Base-by-base conservation (phyloP, 1,140 invertebrate genomes). In the Drosophila baimaii region DNA sequence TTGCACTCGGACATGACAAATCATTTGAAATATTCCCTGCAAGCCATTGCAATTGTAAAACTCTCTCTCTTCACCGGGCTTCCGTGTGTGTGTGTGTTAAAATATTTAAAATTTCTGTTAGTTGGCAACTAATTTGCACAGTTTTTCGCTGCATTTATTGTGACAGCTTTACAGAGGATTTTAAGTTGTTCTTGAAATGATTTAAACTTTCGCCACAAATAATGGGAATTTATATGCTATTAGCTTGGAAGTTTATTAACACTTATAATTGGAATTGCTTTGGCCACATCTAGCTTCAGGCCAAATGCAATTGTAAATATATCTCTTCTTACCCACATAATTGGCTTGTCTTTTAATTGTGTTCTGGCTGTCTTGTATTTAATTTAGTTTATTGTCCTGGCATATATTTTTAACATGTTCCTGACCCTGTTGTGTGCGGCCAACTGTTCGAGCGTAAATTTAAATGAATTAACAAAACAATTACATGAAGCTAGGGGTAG, bases 381-480 rank as follows among this genome's bases (percentile, higher is more conserved):
- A 77, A 59, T 83, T 77, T 77, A 71, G 79, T 80, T 82, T 74
- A 88, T 80, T 88, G 72, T 80, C 73, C 69, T 51, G 21, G 80
- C 74, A 82, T 82, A 88, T n/a, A n/a, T n/a, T n/a, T 79, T 88
- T 82, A 73, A 82, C 74, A 77, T 64, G 77, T 62, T 78, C 15
- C 23, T 35, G 62, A 39, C 51, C 69, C 68, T 79, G 55, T 69
- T 51, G 19, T 72, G 66, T 47, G 29, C 63, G 64, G 44, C 64
- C 65, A 52, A 35, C 64, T 51, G 57, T 68, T 75, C 46, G 43
- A 66, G 66, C 80, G 82, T 78, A 78, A 83, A 88, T 82, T 86
- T 77, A 77, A 88, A 89, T 88, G 82, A 89, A 88, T 89, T 89
- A 78, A 81, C 84, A 83, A 84, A 83, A 79, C 82, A 85, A 86